phyloP scores from a whole-genome alignment of 2,797 vertebrate genomes.

The Chelmon rostratus region DNA sequence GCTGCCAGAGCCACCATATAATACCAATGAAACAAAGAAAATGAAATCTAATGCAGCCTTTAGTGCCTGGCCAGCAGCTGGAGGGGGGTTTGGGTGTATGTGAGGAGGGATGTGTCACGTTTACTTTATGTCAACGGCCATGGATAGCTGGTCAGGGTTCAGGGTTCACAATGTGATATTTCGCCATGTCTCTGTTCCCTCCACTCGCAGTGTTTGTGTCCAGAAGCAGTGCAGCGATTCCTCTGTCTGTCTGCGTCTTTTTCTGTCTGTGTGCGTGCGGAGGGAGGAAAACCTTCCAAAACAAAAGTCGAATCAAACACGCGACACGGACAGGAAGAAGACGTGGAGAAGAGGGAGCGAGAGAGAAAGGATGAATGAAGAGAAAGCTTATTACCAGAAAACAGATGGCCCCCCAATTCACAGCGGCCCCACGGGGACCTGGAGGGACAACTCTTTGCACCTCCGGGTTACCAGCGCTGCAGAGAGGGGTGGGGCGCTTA shows the following conservation, averaged over 20 bases:
- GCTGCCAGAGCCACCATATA: neutral
- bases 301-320: slow-evolving; percentile 40
- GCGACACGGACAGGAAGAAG: slow-evolving; percentile 24
- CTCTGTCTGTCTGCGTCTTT: slow-evolving; percentile 44
- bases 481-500: slow-evolving; percentile 74
- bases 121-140: slow-evolving; percentile 77
- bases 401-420: slow-evolving; percentile 88
- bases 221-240: slow-evolving; percentile 42
- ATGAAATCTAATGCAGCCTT: slow-evolving; percentile 26
- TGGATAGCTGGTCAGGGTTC: slow-evolving; percentile 75
- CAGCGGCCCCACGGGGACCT: slow-evolving; percentile 78
- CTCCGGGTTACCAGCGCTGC: slow-evolving; percentile 74
- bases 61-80: slow-evolving; percentile 50
- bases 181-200: slow-evolving; percentile 60
- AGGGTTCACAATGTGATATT: slow-evolving; percentile 80
- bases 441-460: slow-evolving; percentile 81
- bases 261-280: slow-evolving; percentile 17
- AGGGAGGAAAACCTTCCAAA: slow-evolving; percentile 1
- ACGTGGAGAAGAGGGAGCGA: slow-evolving; percentile 28
- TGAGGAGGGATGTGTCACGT: slow-evolving; percentile 76
- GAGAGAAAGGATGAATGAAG: slow-evolving; percentile 69
- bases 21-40: slow-evolving; percentile 44
- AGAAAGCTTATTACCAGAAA: slow-evolving; percentile 87
- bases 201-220: slow-evolving; percentile 51
- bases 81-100: slow-evolving; percentile 56